A percentile compares a stretch with the other conserved stretches of the same genome.
These are phyloP conservation scores for Oscheius sp. DNA, from an alignment of 2,888 invertebrate species.

Conservation along the genomic window DNA sequence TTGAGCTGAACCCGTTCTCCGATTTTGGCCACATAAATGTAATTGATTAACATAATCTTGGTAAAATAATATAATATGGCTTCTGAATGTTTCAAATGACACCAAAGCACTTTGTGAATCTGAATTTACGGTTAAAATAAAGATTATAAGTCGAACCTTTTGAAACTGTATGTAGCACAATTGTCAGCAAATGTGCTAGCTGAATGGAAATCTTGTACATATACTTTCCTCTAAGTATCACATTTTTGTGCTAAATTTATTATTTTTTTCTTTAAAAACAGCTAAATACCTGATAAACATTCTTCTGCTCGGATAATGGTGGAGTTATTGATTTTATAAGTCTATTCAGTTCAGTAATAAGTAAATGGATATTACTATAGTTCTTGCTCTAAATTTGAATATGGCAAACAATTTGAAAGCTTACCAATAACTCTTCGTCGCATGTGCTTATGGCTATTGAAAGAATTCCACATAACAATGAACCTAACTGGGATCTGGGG, in stretches of 20 bases:
- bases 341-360: neutral
- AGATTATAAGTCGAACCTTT: conserved; percentile 19
- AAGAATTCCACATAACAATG: neutral
- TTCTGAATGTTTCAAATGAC: conserved; percentile 12
- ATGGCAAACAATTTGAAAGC: neutral
- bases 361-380: conserved; percentile 1
- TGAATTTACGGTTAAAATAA: neutral
- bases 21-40: neutral
- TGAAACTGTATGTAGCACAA: conserved; percentile 19
- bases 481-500: neutral
- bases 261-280: neutral
- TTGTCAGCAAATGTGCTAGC: conserved; percentile 37
- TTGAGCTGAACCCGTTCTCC: neutral
- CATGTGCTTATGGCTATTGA: neutral
- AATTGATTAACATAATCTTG: conserved; percentile 8
- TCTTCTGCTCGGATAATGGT: neutral
- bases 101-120: neutral
- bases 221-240: neutral
- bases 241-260: conserved; percentile 7
- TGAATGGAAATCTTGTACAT: conserved; percentile 26
- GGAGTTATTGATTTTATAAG: conserved; percentile 1
- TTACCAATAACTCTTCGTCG: neutral
- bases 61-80: conserved; percentile 14
- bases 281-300: neutral
- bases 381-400: neutral